A percentile compares a stretch with the other conserved stretches of the same genome.
Conservation (phyloP, 2,888 invertebrate genomes). For the Aphidoletes aphidimyza region DNA sequence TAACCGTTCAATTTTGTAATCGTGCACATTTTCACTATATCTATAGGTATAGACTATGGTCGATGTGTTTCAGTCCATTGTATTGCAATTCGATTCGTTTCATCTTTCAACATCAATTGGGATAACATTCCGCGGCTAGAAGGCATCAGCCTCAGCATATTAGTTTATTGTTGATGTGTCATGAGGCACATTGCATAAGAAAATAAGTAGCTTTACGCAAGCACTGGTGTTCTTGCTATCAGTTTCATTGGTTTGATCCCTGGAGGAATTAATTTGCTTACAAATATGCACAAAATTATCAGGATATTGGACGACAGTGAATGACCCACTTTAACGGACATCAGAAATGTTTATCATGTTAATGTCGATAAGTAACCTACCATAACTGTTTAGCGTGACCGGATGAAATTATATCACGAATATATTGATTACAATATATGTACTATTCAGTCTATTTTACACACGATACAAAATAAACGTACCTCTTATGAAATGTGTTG, state of each 20-base stretch:
- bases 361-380: too few species aligned
- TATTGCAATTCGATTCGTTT: background rate
- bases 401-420: too few species aligned
- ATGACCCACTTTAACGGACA: too few species aligned
- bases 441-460: too few species aligned
- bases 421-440: too few species aligned
- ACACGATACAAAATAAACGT: too few species aligned
- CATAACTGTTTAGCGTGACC: too few species aligned
- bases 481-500: too few species aligned
- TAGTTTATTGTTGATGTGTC: background rate
- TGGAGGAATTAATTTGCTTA: background rate
- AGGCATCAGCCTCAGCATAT: background rate
- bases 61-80: background rate
- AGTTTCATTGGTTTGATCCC: background rate
- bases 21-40: background rate
- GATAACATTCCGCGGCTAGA: background rate
- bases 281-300: too few species aligned
- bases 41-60: too few species aligned
- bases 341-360: too few species aligned
- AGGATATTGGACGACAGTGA: too few species aligned
- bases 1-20: background rate
- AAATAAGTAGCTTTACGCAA: background rate
- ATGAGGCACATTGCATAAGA: background rate
- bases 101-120: background rate
- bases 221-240: background rate